phyloP scores from a whole-genome alignment of 2,888 invertebrate genomes.

The Aleiodes alternator region DNA sequence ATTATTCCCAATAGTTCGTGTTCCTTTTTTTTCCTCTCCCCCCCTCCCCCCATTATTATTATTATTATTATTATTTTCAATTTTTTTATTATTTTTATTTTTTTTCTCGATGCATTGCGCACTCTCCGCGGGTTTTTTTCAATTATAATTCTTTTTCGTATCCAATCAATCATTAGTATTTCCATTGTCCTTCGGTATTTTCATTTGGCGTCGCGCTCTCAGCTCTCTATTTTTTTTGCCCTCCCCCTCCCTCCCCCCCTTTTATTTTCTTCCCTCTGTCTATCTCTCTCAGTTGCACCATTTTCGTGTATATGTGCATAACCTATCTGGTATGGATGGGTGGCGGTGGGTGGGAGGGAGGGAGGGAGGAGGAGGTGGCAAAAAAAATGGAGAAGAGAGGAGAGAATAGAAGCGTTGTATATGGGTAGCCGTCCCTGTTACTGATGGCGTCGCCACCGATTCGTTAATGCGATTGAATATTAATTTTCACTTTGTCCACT shows the following conservation, averaged over 20 bases:
- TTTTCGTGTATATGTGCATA: slow-evolving; percentile 7
- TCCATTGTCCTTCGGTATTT: slow-evolving; percentile 76
- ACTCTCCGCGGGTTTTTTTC: slow-evolving; percentile 72
- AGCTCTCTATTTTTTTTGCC: slow-evolving; percentile 16
- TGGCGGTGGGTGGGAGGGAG: background rate
- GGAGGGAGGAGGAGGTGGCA: background rate
- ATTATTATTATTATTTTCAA: slow-evolving; percentile 3
- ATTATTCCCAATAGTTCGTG: slow-evolving; percentile 75
- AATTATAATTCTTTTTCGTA: slow-evolving; percentile 76
- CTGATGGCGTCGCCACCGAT: slow-evolving; percentile 69
- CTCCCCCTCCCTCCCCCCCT: no score
- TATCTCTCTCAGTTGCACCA: background rate
- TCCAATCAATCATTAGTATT: slow-evolving; percentile 76
- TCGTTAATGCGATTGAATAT: slow-evolving; percentile 74
- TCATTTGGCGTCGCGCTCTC: slow-evolving; percentile 72
- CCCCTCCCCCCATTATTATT: background rate
- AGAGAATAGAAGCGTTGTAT: slow-evolving; percentile 48
- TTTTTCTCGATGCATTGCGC: slow-evolving; percentile 56
- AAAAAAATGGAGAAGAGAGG: slow-evolving; percentile 1
- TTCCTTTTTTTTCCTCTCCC: slow-evolving; percentile 58
- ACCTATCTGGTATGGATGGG: slow-evolving; percentile 18
- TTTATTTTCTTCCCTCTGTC: slow-evolving; percentile 2
- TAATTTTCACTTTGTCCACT: slow-evolving; percentile 70
- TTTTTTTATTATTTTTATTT: slow-evolving; percentile 29
- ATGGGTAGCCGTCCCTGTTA: slow-evolving; percentile 52